Conservation (phyloP, 2,113 vertebrate species). For the Mobula hypostoma region DNA sequence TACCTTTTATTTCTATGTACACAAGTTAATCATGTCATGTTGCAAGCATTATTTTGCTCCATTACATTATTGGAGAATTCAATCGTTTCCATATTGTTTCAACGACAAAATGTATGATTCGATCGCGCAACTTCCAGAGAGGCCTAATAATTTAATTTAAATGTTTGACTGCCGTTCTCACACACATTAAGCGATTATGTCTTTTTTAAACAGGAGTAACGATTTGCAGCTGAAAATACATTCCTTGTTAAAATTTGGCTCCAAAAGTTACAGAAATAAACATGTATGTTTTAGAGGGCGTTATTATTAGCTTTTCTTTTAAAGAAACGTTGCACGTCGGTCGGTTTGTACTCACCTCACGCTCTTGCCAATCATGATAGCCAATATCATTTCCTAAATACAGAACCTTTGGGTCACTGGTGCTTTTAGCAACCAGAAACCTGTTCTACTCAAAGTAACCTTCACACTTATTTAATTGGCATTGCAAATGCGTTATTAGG, state of each 20-base stretch:
- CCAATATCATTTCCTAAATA: constrained; percentile 11
- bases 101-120: neutral
- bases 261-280: neutral
- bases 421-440: neutral
- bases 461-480: neutral
- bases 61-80: neutral
- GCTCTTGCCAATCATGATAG: neutral
- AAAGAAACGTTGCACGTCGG: neutral
- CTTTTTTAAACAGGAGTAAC: neutral
- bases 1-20: neutral
- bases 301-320: neutral
- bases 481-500: no score
- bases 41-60: neutral
- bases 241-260: neutral
- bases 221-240: neutral
- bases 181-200: neutral
- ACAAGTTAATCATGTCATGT: neutral
- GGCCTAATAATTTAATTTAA: neutral
- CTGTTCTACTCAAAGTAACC: neutral
- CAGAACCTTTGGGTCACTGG: neutral
- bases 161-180: neutral
- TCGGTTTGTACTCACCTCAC: neutral
- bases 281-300: neutral
- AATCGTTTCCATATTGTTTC: neutral
- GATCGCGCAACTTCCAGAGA: neutral